These are phyloP conservation scores for Calcarius lapponicus DNA, from an alignment of 2,797 vertebrate genomes.

Conservation along the genomic window DNA sequence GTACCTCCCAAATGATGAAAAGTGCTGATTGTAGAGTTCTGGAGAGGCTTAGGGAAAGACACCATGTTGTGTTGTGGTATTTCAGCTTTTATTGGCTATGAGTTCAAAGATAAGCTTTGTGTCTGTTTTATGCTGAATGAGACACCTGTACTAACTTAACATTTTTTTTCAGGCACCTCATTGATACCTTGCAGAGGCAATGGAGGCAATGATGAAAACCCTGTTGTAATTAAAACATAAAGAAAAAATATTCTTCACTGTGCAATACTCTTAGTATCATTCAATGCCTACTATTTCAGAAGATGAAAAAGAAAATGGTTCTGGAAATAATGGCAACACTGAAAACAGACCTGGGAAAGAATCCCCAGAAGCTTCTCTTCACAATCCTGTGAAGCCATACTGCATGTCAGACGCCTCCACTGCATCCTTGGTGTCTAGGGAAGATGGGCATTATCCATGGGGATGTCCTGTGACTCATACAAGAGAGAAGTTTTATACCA, in stretches of 20 bases:
- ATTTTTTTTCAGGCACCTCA: conserved; percentile 40
- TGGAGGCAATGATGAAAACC: conserved; percentile 54
- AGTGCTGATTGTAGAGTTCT: not conserved
- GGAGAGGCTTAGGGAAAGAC: not conserved
- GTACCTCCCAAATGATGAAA: not conserved
- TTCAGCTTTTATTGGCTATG: not conserved
- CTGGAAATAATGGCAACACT: conserved; percentile 76
- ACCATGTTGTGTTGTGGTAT: accelerated
- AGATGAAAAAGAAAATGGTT: conserved; percentile 81
- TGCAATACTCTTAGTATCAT: conserved; percentile 39
- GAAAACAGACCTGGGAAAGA: conserved; percentile 75
- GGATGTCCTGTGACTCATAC: conserved; percentile 96
- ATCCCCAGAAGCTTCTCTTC: conserved; percentile 67
- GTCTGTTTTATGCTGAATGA: not conserved
- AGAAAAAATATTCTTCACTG: not conserved
- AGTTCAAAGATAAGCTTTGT: not conserved
- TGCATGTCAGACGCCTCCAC: conserved; percentile 73
- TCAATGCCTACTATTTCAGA: conserved; percentile 94
- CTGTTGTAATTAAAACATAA: not conserved
- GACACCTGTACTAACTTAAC: not conserved
- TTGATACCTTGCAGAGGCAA: conserved; percentile 17
- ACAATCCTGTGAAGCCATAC: conserved; percentile 73
- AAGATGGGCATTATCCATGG: conserved; percentile 89
- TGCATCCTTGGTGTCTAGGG: conserved; percentile 80
- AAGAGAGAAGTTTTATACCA: conserved; percentile 96